phyloP scores from a whole-genome alignment of 30 jellyfish, hydroid and myxozoan species.

The Cassiopea xamachana region DNA sequence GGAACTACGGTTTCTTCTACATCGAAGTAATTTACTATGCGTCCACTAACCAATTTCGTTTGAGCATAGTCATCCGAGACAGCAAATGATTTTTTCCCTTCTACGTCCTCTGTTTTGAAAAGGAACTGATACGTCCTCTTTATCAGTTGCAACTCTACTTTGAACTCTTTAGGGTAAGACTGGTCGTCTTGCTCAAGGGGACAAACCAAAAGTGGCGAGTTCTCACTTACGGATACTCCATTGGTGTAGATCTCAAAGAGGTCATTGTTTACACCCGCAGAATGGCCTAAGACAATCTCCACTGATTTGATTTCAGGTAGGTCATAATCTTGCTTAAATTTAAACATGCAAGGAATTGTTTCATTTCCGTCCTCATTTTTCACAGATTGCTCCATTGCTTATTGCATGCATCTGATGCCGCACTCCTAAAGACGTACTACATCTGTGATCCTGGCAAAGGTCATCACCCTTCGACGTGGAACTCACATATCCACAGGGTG shows the following conservation, averaged over 20 bases:
- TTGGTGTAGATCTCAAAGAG: conserved; percentile 36
- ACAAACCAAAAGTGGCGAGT: conserved; percentile 6
- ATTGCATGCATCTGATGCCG: background rate
- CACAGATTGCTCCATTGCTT: background rate
- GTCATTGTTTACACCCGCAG: conserved; percentile 52
- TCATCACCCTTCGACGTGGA: background rate
- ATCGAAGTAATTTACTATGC: conserved; percentile 32
- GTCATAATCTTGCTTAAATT: conserved; percentile 8
- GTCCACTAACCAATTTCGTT: conserved; percentile 24
- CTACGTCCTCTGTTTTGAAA: conserved; percentile 11
- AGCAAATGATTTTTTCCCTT: background rate
- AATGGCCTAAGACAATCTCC: conserved; percentile 34
- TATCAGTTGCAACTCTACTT: background rate
- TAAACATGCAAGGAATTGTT: background rate
- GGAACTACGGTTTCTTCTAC: background rate
- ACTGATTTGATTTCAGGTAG: background rate
- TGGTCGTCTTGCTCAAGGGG: background rate
- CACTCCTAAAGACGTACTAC: background rate
- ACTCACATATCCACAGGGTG: background rate
- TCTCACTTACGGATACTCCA: conserved; percentile 6
- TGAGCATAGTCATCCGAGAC: conserved; percentile 4
- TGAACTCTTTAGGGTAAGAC: background rate
- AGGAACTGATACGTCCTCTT: conserved; percentile 23
- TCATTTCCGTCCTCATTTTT: background rate
- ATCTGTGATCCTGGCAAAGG: background rate